Conservation (phyloP, 1,140 invertebrate genomes). For the Neodiprion pinetum region DNA sequence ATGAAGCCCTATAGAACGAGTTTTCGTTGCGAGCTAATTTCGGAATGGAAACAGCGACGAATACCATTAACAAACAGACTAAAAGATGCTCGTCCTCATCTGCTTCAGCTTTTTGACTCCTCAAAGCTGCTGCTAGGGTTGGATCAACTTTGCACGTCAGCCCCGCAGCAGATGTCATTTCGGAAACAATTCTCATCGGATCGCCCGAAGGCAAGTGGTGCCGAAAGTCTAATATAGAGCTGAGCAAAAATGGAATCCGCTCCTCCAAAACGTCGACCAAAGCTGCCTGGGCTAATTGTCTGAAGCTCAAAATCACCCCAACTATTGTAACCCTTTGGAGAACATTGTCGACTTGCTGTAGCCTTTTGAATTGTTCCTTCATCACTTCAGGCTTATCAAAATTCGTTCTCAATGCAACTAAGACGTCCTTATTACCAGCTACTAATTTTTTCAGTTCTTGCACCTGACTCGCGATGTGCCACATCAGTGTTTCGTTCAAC, state of each 20-base stretch:
- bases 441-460: slow-evolving; percentile 96
- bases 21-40: slow-evolving; percentile 91
- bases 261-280: slow-evolving; percentile 93
- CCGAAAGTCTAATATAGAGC: slow-evolving; percentile 93
- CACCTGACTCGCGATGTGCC: slow-evolving; percentile 97
- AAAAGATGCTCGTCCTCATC: slow-evolving; percentile 94
- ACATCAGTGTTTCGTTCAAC: slow-evolving; percentile 96
- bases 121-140: slow-evolving; percentile 86
- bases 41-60: slow-evolving; percentile 97
- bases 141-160: slow-evolving; percentile 94
- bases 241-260: slow-evolving; percentile 95
- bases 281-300: slow-evolving; percentile 91
- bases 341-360: slow-evolving; percentile 92
- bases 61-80: slow-evolving; percentile 97
- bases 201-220: slow-evolving; percentile 91
- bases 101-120: slow-evolving; percentile 84
- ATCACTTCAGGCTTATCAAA: slow-evolving; percentile 98
- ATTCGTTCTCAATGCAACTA: slow-evolving; percentile 90
- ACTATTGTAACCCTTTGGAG: slow-evolving; percentile 97
- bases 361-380: slow-evolving; percentile 93
- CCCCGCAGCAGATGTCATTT: slow-evolving; percentile 97
- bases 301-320: slow-evolving; percentile 95
- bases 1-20: slow-evolving; percentile 87
- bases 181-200: slow-evolving; percentile 90
- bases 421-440: slow-evolving; percentile 88